phyloP scores from a whole-genome alignment of 2,113 vertebrate genomes.

The Malurus cyaneus region DNA sequence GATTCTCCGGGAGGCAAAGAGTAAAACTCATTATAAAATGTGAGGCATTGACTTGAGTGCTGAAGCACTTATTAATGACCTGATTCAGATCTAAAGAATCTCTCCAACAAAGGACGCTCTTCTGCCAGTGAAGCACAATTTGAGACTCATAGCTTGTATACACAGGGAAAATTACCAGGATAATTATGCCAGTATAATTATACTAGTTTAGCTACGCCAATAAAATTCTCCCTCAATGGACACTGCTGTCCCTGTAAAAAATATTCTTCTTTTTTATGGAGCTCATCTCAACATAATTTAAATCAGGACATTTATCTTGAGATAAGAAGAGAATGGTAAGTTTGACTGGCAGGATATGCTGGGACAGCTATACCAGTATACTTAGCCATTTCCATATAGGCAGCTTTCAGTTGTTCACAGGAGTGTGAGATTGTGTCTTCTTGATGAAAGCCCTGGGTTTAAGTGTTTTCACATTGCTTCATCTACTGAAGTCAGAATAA shows the following conservation, averaged over 20 bases:
- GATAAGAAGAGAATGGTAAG: background rate
- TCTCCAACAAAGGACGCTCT: conserved; percentile 45
- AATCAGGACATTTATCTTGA: conserved; percentile 27
- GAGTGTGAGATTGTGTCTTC: conserved; percentile 48
- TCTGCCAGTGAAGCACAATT: conserved; percentile 62
- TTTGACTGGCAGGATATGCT: background rate
- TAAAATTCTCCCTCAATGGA: conserved; percentile 46
- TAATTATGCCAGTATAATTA: conserved; percentile 61
- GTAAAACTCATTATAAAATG: conserved; percentile 35
- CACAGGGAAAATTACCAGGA: conserved; percentile 54
- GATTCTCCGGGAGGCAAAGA: conserved; percentile 13
- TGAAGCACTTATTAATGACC: conserved; percentile 50
- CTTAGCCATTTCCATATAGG: background rate
- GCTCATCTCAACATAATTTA: background rate
- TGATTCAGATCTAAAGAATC: conserved; percentile 66
- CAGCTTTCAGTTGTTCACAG: conserved; percentile 14
- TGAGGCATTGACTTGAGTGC: conserved; percentile 26
- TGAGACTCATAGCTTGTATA: conserved; percentile 59
- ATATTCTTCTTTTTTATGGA: background rate
- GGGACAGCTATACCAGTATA: background rate
- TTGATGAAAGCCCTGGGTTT: conserved; percentile 49
- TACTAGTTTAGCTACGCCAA: conserved; percentile 19
- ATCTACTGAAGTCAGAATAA: conserved; percentile 67
- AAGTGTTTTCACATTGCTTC: conserved; percentile 65
- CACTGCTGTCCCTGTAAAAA: conserved; percentile 9